Base-by-base conservation (phyloP, 2,797 vertebrate genomes). In the Sebastiscus albofasciatus region DNA sequence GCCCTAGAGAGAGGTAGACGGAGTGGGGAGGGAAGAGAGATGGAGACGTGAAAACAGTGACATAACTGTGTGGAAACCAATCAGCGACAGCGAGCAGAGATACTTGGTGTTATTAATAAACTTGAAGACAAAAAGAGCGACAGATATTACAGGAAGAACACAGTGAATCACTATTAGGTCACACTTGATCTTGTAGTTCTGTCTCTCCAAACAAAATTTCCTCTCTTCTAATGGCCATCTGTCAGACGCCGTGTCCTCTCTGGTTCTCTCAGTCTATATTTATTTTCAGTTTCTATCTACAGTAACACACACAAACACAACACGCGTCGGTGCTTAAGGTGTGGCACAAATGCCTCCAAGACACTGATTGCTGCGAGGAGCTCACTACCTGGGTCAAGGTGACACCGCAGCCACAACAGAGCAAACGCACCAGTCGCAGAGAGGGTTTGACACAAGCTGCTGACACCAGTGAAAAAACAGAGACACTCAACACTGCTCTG, bases 371-470 rank as follows among this genome's bases (percentile, higher is more conserved):
- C 87, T 86, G 70, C 60, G 61, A 82, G 83, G 83, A 81, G 77
- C 58, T 18, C 60, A 20, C 67, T 26, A 75, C 80, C 54, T 14
- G 83, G 87, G 88, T 93, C 90, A 94, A 93, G 90, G 87, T 91
- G 89, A 93, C 77, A 85, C 68, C 22, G 1, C 55, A 20, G 49
- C 80, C 79, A 74, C 67, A 65, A 60, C 78, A 70, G 64, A 79
- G 81, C 62, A 66, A 82, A 89, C 77, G 71, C 67, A 89, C 78
- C 76, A 82, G 74, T 2, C 24, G 5, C 7, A 46, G 77, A 65
- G 64, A 46, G 33, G 80, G 6, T 79, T 39, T 80, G 79, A 89
- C 80, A 88, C 72, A 42, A 31, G 62, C 72, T 73, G 84, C 81
- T 80, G 79, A 84, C 81, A 77, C 66, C 66, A n/a, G 72, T 58